A percentile compares a stretch with the other conserved stretches of the same genome.
These are phyloP conservation scores for Sminthopsis crassicaudata DNA, from an alignment of 2,113 vertebrate species.

Conservation along the genomic window DNA sequence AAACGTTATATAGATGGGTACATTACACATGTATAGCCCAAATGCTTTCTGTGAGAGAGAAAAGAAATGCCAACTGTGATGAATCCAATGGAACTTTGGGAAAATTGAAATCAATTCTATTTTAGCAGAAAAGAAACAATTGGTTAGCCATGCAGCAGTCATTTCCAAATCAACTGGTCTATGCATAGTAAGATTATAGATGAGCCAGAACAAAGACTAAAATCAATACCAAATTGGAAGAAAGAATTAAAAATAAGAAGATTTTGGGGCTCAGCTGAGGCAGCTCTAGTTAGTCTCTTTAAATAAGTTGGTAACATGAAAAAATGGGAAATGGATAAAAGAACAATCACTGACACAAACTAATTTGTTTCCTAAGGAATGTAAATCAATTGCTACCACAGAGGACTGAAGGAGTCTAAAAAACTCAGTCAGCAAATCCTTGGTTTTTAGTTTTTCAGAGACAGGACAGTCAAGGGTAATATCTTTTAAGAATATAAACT, in stretches of 20 bases:
- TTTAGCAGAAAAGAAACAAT: not conserved
- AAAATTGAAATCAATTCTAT: not conserved
- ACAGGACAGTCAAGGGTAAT: not conserved
- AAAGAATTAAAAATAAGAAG: not conserved
- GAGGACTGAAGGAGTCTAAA: not conserved
- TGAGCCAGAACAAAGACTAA: not conserved
- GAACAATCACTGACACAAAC: not conserved
- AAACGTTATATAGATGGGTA: not conserved
- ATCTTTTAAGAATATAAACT: not conserved
- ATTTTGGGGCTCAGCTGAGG: not conserved
- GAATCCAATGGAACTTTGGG: not conserved
- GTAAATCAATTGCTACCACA: not conserved
- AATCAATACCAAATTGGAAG: not conserved
- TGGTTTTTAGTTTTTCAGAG: not conserved
- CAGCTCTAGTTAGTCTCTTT: not conserved
- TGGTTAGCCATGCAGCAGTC: not conserved
- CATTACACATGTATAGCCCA: not conserved
- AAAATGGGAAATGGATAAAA: not conserved
- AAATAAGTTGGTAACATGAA: not conserved
- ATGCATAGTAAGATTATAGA: not conserved
- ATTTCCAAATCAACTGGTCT: not conserved
- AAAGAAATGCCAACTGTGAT: not conserved
- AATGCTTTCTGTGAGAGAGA: not conserved
- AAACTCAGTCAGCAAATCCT: not conserved
- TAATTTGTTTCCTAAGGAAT: not conserved